phyloP scores from a whole-genome alignment of 2,797 vertebrate species.

The Melanotaenia maccullochi region DNA sequence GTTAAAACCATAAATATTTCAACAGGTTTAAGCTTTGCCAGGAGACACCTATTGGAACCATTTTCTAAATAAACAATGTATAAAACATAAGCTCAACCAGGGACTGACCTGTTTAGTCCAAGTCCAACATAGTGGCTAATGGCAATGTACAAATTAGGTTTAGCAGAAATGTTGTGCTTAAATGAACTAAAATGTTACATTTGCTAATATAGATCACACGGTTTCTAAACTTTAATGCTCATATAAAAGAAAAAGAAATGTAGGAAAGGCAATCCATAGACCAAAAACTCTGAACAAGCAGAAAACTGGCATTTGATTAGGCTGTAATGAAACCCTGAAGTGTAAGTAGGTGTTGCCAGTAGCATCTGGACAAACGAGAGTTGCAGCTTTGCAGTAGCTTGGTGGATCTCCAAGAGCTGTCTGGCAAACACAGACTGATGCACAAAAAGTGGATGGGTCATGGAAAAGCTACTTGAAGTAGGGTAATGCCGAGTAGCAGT shows the following conservation, averaged over 20 bases:
- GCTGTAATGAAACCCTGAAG: slow-evolving; percentile 63
- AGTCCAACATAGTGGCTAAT: slow-evolving; percentile 2
- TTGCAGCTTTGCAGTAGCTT: slow-evolving; percentile 60
- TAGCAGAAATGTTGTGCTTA: slow-evolving; percentile 3
- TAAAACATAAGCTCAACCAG: slow-evolving; percentile 25
- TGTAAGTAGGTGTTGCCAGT: slow-evolving; percentile 52
- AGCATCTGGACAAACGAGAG: slow-evolving; percentile 67
- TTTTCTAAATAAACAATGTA: slow-evolving; percentile 26
- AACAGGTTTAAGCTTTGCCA: slow-evolving; percentile 31
- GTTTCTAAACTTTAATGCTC: slow-evolving; percentile 25
- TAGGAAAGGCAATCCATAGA: slow-evolving; percentile 47
- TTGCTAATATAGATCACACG: slow-evolving; percentile 7
- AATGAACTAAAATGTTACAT: slow-evolving; percentile 13
- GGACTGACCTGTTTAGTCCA: not conserved
- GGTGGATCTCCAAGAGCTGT: slow-evolving; percentile 56
- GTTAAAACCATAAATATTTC: slow-evolving; percentile 54
- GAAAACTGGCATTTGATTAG: slow-evolving; percentile 57
- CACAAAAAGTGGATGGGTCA: slow-evolving; percentile 49
- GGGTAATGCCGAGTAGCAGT: slow-evolving; percentile 30
- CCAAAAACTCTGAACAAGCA: slow-evolving; percentile 57
- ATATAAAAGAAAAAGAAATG: slow-evolving; percentile 34
- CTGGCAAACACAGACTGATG: slow-evolving; percentile 48
- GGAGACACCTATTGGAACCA: slow-evolving; percentile 17
- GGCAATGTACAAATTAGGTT: not conserved
- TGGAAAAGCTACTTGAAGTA: slow-evolving; percentile 51